Evolutionary conservation across 2,888 invertebrate species (phyloP), one percentile per base, ranked within the genome.

Genomic region (Hyposoter didymator): DNA sequence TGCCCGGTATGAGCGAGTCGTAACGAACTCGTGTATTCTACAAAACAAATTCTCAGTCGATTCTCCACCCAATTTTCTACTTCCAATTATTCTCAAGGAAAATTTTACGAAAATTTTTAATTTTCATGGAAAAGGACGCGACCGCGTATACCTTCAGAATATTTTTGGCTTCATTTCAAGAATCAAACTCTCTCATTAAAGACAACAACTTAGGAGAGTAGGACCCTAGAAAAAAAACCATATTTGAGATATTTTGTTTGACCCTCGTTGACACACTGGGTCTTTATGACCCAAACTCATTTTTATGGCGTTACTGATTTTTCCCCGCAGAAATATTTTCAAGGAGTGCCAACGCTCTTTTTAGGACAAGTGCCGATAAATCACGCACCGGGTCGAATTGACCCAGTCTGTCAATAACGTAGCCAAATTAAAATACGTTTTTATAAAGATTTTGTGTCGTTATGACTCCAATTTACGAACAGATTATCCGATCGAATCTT

Each of bases 1-100:
- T 69, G 62, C 52, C n/a, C 52, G 5, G 52, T 10, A 47, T 67
- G 67, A 72, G 66, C 72, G 35, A 80, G 78, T 80, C 49, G 49
- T 55, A 67, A 70, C 43, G 59, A 72, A 76, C 62, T 70, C 55
- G 67, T 28, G 47, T 49, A 49, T 47, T 35, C 64, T 22, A 75
- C 43, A 52, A 70, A 45, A 47, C 39, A 2, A 32, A 22, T 8
- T 52, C 39, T 7, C 6, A 14, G 22, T 62, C 70, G 70, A 35
- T 70, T 32, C 47, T 70, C n/a, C 12, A 0, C 35, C 43, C 7
- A 52, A 64, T 55, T 5, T 28, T 22, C 8, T 32, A 49, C 17
- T 2, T 39, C 8, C 39, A 17, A 32, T 55, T n/a, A 14, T 14
- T 6, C 12, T 0, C 2, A 17, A 0, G n/a, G 7, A 28, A 14